phyloP scores from a whole-genome alignment of 2,888 invertebrate species.

The Aphidoletes aphidimyza region DNA sequence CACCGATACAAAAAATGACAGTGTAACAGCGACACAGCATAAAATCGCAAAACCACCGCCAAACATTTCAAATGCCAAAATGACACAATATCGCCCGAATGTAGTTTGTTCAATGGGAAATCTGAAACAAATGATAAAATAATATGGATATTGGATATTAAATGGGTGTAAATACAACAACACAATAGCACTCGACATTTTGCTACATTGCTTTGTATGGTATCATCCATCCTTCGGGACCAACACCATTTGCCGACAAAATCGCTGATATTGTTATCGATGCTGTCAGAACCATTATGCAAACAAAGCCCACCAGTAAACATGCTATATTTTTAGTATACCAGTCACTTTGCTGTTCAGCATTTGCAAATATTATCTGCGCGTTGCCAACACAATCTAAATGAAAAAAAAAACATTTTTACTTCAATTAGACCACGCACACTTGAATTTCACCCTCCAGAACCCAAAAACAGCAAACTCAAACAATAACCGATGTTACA shows the following conservation, averaged over 20 bases:
- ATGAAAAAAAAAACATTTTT: neutral
- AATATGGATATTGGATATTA: neutral
- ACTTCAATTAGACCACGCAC: too few species aligned
- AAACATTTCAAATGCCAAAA: neutral
- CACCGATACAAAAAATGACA: slow-evolving; percentile 20
- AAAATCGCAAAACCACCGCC: neutral
- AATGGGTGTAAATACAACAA: neutral
- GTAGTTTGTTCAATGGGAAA: slow-evolving; percentile 26
- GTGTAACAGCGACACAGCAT: neutral
- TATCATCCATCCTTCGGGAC: neutral
- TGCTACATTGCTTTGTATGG: slow-evolving; percentile 40
- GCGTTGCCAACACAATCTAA: neutral
- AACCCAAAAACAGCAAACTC: neutral
- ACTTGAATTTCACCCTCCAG: too few species aligned
- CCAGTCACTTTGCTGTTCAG: neutral
- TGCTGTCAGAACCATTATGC: neutral
- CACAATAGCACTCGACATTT: neutral
- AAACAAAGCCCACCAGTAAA: slow-evolving; percentile 6
- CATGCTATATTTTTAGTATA: neutral
- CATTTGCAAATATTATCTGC: neutral
- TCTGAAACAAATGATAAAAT: slow-evolving; percentile 1
- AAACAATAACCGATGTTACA: neutral
- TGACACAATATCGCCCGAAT: slow-evolving; percentile 25
- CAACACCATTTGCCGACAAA: neutral
- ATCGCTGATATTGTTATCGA: neutral